Base-by-base conservation (phyloP, 1,140 invertebrate genomes). In the Rhyacophila brunnea region DNA sequence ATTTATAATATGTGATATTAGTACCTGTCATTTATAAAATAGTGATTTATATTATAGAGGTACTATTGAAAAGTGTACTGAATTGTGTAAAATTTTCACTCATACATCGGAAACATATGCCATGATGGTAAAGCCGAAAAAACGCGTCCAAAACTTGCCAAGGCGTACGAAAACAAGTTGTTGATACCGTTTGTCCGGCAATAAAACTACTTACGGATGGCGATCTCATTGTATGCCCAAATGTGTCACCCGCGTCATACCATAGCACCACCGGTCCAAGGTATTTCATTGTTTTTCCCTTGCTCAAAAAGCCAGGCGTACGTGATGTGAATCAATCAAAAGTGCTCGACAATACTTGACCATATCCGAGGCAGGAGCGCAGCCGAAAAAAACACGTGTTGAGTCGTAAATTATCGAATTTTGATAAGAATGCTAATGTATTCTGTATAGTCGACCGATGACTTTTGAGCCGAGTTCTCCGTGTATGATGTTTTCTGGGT, bases 381-480 rank as follows among this genome's bases (percentile, higher is more conserved):
- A 13, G 7, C 11, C 36, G n/a, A 46, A 20, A 63, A 64, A 64
- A 64, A 64, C 62, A 60, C 62, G 62, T 64, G 62, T 64, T 48
- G 56, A 47, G 53, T 64, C 62, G 62, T 64, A 64, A 64, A 64
- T 64, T 64, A 60, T 53, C 53, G 32, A 47, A 38, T 64, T 64
- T 64, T 60, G 62, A 64, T 57, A 53, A 48, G 58, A 60, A 57
- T 64, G 58, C 53, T 64, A 64, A 64, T 64, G 34, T 59, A 59
- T 59, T 38, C 52, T 45, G 23, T 14, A 35, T 5, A 9, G 32
- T 34, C 9, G 43, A 55, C n/a, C 11, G 38, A 40, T n/a, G 11
- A n/a, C 11, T 40, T 28, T 28, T 28, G 23, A 28, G 23, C 23
- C 3, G 23, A 9, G 23, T 28, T 28, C 9, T 28, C 23, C 23